Evolutionary conservation across 2,797 vertebrate species (phyloP).

Genomic region (Aldrovandia affinis): DNA sequence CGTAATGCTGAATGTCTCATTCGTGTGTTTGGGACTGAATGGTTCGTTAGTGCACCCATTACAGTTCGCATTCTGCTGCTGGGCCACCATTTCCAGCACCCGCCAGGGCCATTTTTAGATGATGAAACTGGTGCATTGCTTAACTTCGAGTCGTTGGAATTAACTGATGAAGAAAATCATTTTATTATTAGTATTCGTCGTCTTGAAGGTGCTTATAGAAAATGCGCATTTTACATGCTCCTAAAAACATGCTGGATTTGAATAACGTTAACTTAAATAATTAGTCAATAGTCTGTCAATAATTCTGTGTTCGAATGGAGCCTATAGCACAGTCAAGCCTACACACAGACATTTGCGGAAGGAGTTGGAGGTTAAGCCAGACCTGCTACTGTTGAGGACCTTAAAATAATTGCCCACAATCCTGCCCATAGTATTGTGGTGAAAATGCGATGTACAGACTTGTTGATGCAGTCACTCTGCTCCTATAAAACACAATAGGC

Average conservation of each 20-base stretch:
- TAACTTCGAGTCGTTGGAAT: background rate
- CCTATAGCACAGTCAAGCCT: background rate
- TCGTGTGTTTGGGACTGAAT: background rate
- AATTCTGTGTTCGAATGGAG: background rate
- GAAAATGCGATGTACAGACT: background rate
- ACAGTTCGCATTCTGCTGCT: background rate
- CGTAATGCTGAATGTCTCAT: background rate
- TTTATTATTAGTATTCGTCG: no score
- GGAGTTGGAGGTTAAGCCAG: constrained; percentile 1
- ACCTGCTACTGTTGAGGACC: background rate
- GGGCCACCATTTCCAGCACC: background rate
- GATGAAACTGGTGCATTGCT: background rate
- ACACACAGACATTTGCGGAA: background rate
- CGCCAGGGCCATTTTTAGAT: background rate
- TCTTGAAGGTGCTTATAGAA: no score
- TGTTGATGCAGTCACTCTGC: background rate
- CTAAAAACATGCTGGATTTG: background rate
- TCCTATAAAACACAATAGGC: background rate
- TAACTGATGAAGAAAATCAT: no score
- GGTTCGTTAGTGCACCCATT: background rate
- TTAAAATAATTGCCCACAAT: background rate
- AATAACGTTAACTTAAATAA: background rate
- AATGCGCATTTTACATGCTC: background rate
- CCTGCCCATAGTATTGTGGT: background rate
- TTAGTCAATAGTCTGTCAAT: no score